phyloP scores from a whole-genome alignment of 1,140 invertebrate species.

The Drosophila navojoa region DNA sequence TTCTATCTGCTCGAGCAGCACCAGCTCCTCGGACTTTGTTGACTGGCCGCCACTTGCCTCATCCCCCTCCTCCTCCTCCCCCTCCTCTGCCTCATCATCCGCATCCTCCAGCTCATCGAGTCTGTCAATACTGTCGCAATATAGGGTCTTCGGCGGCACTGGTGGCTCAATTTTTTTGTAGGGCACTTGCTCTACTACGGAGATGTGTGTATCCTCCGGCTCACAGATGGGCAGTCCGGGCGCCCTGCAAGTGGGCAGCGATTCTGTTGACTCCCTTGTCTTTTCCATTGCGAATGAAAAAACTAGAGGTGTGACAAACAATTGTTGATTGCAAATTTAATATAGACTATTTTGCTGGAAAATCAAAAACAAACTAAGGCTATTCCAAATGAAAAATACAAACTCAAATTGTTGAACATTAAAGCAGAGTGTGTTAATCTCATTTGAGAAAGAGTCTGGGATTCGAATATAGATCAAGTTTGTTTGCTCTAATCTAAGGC shows the following conservation, averaged over 20 bases:
- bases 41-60: neutral
- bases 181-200: neutral
- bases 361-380: neutral
- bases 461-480: too few relatives aligned
- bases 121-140: slow-evolving; percentile 1
- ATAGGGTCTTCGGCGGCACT: neutral
- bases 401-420: too few relatives aligned
- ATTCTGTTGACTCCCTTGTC: too few relatives aligned
- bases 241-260: slow-evolving; percentile 4
- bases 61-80: slow-evolving; percentile 15
- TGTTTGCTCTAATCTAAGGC: too few relatives aligned
- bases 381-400: neutral
- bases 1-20: slow-evolving; percentile 23
- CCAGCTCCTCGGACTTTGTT: neutral
- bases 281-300: neutral
- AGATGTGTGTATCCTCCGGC: neutral
- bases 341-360: neutral
- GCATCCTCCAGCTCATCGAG: neutral
- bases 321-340: neutral
- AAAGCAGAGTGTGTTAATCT: too few relatives aligned
- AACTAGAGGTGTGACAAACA: too few relatives aligned
- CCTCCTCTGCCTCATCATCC: slow-evolving; percentile 3
- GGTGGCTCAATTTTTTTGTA: neutral
- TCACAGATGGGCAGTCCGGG: slow-evolving; percentile 31
- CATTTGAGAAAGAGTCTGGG: too few relatives aligned